Base-by-base conservation (phyloP, 2,113 vertebrate genomes). In the Lethenteron reissneri region DNA sequence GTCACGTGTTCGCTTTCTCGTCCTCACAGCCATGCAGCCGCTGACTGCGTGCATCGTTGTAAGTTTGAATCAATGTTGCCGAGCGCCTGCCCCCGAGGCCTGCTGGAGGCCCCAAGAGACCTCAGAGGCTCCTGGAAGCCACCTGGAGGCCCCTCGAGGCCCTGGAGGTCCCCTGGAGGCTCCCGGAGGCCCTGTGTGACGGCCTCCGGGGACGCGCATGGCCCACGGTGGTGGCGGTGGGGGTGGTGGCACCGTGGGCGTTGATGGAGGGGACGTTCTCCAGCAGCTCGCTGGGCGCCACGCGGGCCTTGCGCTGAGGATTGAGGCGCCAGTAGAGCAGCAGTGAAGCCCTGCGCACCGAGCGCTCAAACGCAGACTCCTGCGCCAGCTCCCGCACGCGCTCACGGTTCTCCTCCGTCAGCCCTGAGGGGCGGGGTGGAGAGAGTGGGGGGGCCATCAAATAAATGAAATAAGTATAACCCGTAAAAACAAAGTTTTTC, bases 291-390 rank as follows among this genome's bases (percentile, higher is more conserved):
- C 87, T 83, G 74, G 92, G 80, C 0, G 86, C 79, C 73, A 96
- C 82, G 9, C 82, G 80, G 77, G 85, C 88, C 81, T 97, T 92
- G 80, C 81, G 88, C 75, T 88, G 83, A 1, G 94, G 94, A 75
- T 97, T 99, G 73, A 99, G 81, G 79, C 85, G 92, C 89, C 89
- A 92, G 76, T 94, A 99, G 88, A 97, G 89, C 58, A 90, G 83
- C 74, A 96, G 79, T 8, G 92, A 89, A 1, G 90, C 92, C 80
- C 92, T 99, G 76, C 94, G 83, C 57, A 99, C 91, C 1, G 86
- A 84, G 58, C 91, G 83, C 80, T 97, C 92, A 74, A 95, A 85
- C 58, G 90, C 88, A 0, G 88, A 89, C 80, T 97, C 94, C 0
- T 83, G 85, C 9, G 83, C 80, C 12, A 99, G 79, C 75, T 83